Base-by-base conservation (phyloP, 2,797 vertebrate genomes). In the Ciconia nigra region DNA sequence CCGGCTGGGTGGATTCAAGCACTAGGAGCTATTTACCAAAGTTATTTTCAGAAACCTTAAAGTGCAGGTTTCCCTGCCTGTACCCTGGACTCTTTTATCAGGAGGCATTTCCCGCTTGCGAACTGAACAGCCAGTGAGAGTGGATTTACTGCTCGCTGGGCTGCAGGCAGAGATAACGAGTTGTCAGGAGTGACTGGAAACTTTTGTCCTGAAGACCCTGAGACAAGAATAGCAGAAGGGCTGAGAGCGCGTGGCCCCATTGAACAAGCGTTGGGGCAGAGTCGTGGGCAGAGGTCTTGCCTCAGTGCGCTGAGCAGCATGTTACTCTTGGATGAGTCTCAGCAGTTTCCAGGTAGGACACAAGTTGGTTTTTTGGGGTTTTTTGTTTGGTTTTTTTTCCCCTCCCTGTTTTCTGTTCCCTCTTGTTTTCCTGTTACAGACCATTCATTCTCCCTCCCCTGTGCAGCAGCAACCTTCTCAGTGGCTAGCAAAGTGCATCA, bases 251-350 rank as follows among this genome's bases (percentile, higher is more conserved):
- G 6, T 20, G 2, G 73, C 96, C 89, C 25, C 80, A 6, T 3
- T 95, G 94, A 95, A 29, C 84, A 15, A 94, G 96, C 20, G 44
- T 52, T 49, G 22, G 35, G 77, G 83, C 93, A 72, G 37, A 78
- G 61, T n/a, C 7, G 20, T 13, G n/a, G 72, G 67, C 83, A 69
- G 70, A 93, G 89, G 52, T 55, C 85, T 94, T 19, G 18, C 79
- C 70, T 54, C 5, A 5, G 84, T 37, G 65, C 74, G 6, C 58
- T 74, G 79, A 83, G 87, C 83, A 85, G 59, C 91, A 94, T 98
- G 96, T 95, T 98, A 70, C 93, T 98, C 55, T 94, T 98, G 93
- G 97, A 96, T 94, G 96, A 97, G 80, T 77, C 95, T 39, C 95
- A 97, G 94, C 95, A 92, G 52, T 97, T 97, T 92, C 71, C 96